Percentiles rank a stretch among this genome's conserved stretches.
Conservation (phyloP, 30 jellyfish, hydroid and myxozoan species). For the Hydractinia echinata region DNA sequence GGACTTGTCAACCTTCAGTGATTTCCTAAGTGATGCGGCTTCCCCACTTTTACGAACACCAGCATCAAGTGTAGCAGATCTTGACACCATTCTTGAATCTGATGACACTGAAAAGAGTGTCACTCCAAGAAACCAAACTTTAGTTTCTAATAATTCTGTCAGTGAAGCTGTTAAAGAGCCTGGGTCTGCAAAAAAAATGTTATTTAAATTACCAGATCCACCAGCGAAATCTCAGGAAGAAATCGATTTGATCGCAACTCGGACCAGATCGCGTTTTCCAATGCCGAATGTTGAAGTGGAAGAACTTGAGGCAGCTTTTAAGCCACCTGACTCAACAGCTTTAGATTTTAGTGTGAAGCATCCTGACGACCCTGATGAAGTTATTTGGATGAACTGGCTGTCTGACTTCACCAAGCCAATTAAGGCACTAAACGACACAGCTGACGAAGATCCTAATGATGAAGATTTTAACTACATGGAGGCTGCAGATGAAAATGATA, state of each 20-base stretch:
- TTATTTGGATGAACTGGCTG: constrained; percentile 57
- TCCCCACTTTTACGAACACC: background rate
- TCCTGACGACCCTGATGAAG: constrained; percentile 69
- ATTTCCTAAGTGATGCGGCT: background rate
- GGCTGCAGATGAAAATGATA: constrained; percentile 53
- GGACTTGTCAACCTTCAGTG: constrained; percentile 19
- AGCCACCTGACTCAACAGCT: constrained; percentile 81
- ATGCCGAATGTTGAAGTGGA: constrained; percentile 65
- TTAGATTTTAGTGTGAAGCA: constrained; percentile 45
- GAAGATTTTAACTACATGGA: constrained; percentile 97
- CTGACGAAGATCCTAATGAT: constrained; percentile 68
- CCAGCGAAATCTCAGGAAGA: background rate
- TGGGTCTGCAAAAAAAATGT: background rate
- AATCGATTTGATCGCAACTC: constrained; percentile 60
- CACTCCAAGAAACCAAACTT: background rate
- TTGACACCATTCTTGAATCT: constrained; percentile 2
- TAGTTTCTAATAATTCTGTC: background rate
- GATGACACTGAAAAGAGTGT: background rate
- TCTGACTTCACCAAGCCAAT: constrained; percentile 26
- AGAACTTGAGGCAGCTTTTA: constrained; percentile 56
- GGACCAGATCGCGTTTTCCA: constrained; percentile 74
- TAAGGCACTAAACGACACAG: constrained; percentile 46
- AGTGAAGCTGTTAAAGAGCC: background rate
- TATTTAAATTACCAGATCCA: background rate
- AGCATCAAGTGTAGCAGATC: background rate